Percentiles rank a stretch among this genome's conserved stretches.
Evolutionary conservation across 2,888 invertebrate species (phyloP).

Genomic region (Eilema caniola): DNA sequence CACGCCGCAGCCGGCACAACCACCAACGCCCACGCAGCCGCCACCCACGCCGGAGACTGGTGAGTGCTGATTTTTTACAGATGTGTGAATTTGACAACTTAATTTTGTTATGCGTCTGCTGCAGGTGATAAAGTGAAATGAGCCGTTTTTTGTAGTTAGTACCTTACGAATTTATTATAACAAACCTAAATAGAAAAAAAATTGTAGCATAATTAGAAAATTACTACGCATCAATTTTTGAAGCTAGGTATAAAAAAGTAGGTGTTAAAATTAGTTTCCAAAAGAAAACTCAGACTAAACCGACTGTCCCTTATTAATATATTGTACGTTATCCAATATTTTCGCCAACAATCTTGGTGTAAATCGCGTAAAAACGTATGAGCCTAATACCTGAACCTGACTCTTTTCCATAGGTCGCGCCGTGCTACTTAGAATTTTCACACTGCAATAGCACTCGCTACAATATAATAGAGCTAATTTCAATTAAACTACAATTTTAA

Average conservation of each 20-base stretch:
- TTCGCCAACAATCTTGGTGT: too few relatives aligned
- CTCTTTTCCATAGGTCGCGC: not conserved
- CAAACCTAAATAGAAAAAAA: too few relatives aligned
- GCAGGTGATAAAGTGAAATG: not conserved
- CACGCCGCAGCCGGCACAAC: conserved; percentile 71
- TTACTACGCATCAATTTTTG: too few relatives aligned
- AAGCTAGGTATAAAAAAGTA: too few relatives aligned
- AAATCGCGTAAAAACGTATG: not conserved
- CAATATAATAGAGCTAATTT: not conserved
- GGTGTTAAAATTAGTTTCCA: too few relatives aligned
- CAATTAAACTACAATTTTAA: too few relatives aligned
- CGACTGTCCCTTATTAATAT: too few relatives aligned
- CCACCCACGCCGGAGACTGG: conserved; percentile 76
- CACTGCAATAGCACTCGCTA: not conserved
- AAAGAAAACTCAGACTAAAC: too few relatives aligned
- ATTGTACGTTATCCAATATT: too few relatives aligned
- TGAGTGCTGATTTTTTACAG: conserved; percentile 52
- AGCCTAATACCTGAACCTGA: not conserved
- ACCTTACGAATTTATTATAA: not conserved
- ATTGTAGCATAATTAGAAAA: too few relatives aligned
- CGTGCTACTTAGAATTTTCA: too few relatives aligned
- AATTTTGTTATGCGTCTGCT: not conserved
- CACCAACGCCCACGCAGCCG: conserved; percentile 72
- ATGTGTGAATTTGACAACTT: not conserved
- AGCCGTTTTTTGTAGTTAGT: not conserved